phyloP scores from a whole-genome alignment of 2,797 vertebrate genomes.

The Chelmon rostratus region DNA sequence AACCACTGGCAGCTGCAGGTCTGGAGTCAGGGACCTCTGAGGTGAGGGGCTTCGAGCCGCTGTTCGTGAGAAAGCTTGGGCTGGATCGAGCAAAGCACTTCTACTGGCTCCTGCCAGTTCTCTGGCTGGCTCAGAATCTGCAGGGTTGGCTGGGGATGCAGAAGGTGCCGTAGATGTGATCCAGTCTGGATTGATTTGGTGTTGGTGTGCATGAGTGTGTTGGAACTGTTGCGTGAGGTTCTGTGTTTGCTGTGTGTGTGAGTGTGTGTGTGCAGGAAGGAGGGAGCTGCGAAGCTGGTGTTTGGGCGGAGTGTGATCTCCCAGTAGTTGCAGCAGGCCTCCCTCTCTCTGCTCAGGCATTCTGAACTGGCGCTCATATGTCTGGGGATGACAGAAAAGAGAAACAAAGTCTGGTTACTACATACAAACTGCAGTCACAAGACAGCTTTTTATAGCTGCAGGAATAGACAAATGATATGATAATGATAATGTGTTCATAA shows the following conservation, averaged over 20 bases:
- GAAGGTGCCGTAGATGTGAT: slow-evolving; percentile 86
- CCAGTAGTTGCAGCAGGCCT: slow-evolving; percentile 91
- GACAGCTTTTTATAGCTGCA: slow-evolving; percentile 48
- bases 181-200: slow-evolving; percentile 91
- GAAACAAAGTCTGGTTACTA: slow-evolving; percentile 67
- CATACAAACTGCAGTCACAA: slow-evolving; percentile 52
- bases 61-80: slow-evolving; percentile 88
- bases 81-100: slow-evolving; percentile 84
- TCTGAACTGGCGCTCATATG: slow-evolving; percentile 93
- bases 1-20: slow-evolving; percentile 82
- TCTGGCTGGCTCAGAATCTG: slow-evolving; percentile 86
- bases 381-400: slow-evolving; percentile 83
- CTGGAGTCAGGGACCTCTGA: slow-evolving; percentile 80
- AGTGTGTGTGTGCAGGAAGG: slow-evolving; percentile 64
- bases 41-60: slow-evolving; percentile 79
- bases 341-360: slow-evolving; percentile 91
- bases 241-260: slow-evolving; percentile 70
- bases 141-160: slow-evolving; percentile 85
- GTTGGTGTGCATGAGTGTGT: slow-evolving; percentile 68
- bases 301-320: slow-evolving; percentile 95
- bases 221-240: slow-evolving; percentile 76
- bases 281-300: slow-evolving; percentile 93
- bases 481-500: slow-evolving; percentile 56
- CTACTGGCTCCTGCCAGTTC: slow-evolving; percentile 88
- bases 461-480: slow-evolving; percentile 51